Conservation (phyloP, 2,113 vertebrate genomes). For the Corydoras sp. region DNA sequence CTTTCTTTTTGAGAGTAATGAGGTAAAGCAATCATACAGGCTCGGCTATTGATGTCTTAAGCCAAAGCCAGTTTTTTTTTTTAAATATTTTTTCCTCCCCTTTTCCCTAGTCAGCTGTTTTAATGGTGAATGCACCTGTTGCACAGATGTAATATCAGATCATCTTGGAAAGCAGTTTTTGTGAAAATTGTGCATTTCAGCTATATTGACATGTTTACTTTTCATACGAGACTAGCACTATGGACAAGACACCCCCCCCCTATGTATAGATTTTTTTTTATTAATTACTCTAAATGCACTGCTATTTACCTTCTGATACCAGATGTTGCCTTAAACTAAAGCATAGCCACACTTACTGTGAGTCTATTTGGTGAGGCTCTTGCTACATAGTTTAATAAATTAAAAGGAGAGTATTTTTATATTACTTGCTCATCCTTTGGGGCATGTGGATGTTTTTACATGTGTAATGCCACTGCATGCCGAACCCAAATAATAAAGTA, state of each 20-base stretch:
- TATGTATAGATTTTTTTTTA: not conserved
- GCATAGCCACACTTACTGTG: not conserved
- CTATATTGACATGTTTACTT: conserved; percentile 2
- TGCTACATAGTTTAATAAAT: conserved; percentile 11
- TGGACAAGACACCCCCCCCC: not conserved
- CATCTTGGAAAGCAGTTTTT: not conserved
- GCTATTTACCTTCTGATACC: conserved; percentile 26
- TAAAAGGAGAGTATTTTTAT: conserved; percentile 14
- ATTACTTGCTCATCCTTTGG: conserved; percentile 19
- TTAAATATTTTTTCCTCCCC: not conserved
- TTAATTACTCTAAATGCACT: conserved; percentile 34
- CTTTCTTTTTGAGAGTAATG: not conserved
- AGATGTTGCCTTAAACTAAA: conserved; percentile 27
- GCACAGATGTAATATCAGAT: conserved; percentile 22
- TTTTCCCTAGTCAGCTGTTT: not conserved
- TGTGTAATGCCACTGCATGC: conserved; percentile 13
- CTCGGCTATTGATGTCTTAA: not conserved
- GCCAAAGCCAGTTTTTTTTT: conserved; percentile 6
- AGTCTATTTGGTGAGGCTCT: conserved; percentile 5
- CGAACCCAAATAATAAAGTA: conserved; percentile 10
- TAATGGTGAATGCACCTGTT: conserved; percentile 16
- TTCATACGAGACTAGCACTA: conserved; percentile 32
- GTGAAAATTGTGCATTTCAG: conserved; percentile 4
- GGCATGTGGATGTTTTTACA: conserved; percentile 13
- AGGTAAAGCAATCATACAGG: not conserved